phyloP scores from a whole-genome alignment of 2,888 invertebrate genomes.

The Perithous albicinctus region DNA sequence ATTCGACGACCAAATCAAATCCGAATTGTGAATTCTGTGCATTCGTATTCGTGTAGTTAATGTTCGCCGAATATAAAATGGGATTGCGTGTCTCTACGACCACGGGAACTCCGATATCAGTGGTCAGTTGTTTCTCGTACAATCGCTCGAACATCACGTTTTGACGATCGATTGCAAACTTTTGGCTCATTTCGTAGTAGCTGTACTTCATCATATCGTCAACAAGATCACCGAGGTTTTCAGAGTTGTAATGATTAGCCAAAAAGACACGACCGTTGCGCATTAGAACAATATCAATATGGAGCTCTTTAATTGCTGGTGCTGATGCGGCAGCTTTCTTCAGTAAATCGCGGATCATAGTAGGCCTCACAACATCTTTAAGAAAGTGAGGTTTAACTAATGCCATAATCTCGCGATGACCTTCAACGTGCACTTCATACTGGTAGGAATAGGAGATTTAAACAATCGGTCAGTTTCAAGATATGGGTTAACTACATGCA shows the following conservation, averaged over 20 bases:
- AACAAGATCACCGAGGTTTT: slow-evolving; percentile 36
- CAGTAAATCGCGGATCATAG: slow-evolving; percentile 70
- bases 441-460: slow-evolving; percentile 38
- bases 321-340: slow-evolving; percentile 61
- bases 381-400: neutral
- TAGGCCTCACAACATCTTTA: slow-evolving; percentile 44
- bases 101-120: slow-evolving; percentile 83
- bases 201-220: slow-evolving; percentile 19
- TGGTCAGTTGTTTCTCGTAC: slow-evolving; percentile 79
- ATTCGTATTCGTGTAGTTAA: slow-evolving; percentile 58
- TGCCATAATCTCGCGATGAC: slow-evolving; percentile 60
- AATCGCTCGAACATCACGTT: slow-evolving; percentile 69
- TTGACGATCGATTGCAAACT: slow-evolving; percentile 62
- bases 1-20: slow-evolving; percentile 73
- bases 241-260: slow-evolving; percentile 65
- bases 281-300: slow-evolving; percentile 71
- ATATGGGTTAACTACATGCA: neutral
- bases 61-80: slow-evolving; percentile 72
- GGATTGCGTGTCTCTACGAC: slow-evolving; percentile 79
- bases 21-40: rapidly evolving
- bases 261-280: slow-evolving; percentile 69
- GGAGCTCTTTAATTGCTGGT: slow-evolving; percentile 61
- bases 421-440: slow-evolving; percentile 72
- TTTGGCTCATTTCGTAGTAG: neutral
- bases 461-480: neutral